These are phyloP conservation scores for Unio delphinus DNA, from an alignment of 2,888 invertebrate species.

Conservation along the genomic window DNA sequence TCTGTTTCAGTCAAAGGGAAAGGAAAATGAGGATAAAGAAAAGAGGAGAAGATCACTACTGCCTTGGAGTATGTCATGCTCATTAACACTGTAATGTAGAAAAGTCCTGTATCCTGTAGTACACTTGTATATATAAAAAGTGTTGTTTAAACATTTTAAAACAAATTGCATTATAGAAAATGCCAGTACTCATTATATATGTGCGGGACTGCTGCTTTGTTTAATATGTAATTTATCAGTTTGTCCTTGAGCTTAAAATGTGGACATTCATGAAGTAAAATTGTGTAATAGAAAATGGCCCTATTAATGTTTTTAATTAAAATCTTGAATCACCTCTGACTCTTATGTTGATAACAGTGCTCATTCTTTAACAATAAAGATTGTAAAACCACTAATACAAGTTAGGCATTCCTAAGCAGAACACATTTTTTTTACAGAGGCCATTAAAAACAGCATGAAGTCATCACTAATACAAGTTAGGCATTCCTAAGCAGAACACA, in stretches of 20 bases:
- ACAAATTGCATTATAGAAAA: no score
- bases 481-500: not conserved
- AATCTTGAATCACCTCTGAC: no score
- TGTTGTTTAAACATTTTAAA: no score
- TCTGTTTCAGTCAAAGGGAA: slow-evolving; percentile 23
- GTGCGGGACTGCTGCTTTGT: not conserved
- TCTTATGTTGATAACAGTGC: no score
- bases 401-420: not conserved
- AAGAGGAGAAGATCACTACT: slow-evolving; percentile 89
- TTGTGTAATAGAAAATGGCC: not conserved
- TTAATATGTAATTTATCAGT: not conserved
- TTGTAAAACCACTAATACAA: no score
- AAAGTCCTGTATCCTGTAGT: no score
- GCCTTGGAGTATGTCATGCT: slow-evolving; percentile 78
- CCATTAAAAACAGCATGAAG: slow-evolving; percentile 33
- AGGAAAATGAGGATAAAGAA: slow-evolving; percentile 79
- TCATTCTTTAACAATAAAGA: no score
- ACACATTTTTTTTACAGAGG: slow-evolving; percentile 18
- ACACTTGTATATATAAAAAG: no score
- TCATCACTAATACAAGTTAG: no score
- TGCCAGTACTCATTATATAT: no score
- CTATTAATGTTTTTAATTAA: no score
- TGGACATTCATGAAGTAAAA: not conserved
- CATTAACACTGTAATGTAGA: no score
- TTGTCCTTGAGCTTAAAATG: not conserved